phyloP scores from a whole-genome alignment of 2,113 vertebrate species.

The Muntiacus reevesi region DNA sequence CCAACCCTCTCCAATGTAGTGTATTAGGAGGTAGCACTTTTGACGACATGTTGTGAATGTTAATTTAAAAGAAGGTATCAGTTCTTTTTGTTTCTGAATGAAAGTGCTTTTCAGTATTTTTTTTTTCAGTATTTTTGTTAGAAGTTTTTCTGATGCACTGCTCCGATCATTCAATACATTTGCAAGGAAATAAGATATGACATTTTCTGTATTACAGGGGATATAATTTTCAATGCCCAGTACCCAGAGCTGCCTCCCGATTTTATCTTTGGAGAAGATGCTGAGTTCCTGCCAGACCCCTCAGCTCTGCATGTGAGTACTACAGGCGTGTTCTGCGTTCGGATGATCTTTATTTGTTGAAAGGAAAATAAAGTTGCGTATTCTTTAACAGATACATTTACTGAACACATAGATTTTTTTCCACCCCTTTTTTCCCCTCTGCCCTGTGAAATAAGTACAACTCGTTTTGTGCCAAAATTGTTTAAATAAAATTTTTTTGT shows the following conservation, averaged over 20 bases:
- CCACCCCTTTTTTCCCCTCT: not conserved
- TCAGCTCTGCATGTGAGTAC: slow-evolving; percentile 92
- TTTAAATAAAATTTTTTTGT: slow-evolving; percentile 31
- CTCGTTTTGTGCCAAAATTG: slow-evolving; percentile 10
- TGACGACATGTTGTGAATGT: slow-evolving; percentile 1
- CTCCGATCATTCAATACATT: not conserved
- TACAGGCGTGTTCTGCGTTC: not conserved
- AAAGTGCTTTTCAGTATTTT: slow-evolving; percentile 20
- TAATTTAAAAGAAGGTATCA: slow-evolving; percentile 28
- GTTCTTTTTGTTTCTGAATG: slow-evolving; percentile 38
- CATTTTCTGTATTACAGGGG: slow-evolving; percentile 85
- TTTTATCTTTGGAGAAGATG: slow-evolving; percentile 99
- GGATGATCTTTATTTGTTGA: not conserved
- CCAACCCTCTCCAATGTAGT: not conserved
- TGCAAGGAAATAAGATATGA: slow-evolving; percentile 51
- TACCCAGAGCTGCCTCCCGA: slow-evolving; percentile 97
- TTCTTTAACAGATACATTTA: slow-evolving; percentile 47
- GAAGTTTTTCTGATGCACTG: not conserved
- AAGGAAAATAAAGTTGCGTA: slow-evolving; percentile 32
- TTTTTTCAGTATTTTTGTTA: slow-evolving; percentile 27
- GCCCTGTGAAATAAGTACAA: not conserved
- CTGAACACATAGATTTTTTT: slow-evolving; percentile 15
- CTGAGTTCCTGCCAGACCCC: slow-evolving; percentile 96
- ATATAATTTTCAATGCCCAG: slow-evolving; percentile 97
- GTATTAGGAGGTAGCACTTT: not conserved